These are phyloP conservation scores for Zoanthus sansibaricus DNA, from an alignment of 92 coral and sea anemone genomes.

Conservation along the genomic window DNA sequence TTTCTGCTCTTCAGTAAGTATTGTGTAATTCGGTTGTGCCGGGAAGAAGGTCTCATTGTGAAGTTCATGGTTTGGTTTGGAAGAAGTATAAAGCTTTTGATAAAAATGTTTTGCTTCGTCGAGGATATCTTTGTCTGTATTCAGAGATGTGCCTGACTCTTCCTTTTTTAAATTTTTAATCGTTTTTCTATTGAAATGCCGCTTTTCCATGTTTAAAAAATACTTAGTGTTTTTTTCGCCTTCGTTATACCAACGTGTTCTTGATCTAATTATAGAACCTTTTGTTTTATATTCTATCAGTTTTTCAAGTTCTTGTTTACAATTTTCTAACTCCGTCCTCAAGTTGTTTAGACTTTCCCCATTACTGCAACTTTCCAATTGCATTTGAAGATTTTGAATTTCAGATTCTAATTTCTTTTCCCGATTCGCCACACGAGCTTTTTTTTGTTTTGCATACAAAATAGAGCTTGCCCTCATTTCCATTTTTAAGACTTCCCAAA, in stretches of 20 bases:
- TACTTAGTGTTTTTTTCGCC: not conserved
- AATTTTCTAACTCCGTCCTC: conserved; percentile 2
- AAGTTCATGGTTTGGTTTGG: no score
- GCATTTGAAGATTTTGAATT: not conserved
- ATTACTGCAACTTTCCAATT: not conserved
- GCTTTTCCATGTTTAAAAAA: conserved; percentile 23
- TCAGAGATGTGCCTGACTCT: not conserved
- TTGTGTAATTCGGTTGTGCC: no score
- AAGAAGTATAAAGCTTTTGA: not conserved
- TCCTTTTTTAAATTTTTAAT: not conserved
- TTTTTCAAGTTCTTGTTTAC: conserved; percentile 1
- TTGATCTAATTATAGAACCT: not conserved
- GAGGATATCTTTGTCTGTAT: not conserved
- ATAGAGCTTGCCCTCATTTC: conserved; percentile 22
- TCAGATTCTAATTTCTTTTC: not conserved
- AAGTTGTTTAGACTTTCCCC: not conserved
- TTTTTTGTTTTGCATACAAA: conserved; percentile 23
- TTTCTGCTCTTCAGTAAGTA: no score
- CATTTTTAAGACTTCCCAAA: conserved; percentile 32
- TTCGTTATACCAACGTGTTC: conserved; percentile 11
- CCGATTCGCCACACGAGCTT: not conserved
- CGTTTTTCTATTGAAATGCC: conserved; percentile 17
- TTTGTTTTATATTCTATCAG: not conserved
- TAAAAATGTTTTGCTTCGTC: not conserved
- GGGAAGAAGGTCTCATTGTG: no score